Evolutionary conservation across 2,888 invertebrate species (phyloP), one percentile per base, ranked within the genome.

Genomic region (Syrphus vitripennis): DNA sequence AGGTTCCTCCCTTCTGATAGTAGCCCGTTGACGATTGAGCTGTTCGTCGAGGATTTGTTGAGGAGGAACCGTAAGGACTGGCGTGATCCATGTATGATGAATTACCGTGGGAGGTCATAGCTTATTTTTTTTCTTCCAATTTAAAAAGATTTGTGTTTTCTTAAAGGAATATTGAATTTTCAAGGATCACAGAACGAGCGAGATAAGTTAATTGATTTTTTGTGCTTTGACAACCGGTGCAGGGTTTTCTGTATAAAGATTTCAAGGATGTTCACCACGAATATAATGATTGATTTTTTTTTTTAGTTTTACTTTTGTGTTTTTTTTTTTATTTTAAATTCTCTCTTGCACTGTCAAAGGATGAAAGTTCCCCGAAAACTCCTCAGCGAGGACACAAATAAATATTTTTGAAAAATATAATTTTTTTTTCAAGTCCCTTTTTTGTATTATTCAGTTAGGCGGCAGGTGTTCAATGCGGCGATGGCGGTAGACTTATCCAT

Each of bases 221-320:
- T 59, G 67, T 57, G 45, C 75, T 75, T 71, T 67, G 65, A 71
- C 83, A 79, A 75, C 79, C 80, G 83, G 80, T 76, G 37, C 50
- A 48, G 40, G 40, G 40, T 31, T 72, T 55, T 29, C 61, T 37
- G 19, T 19, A 29, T 57, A 29, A 14, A 37, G 21, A 61, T 65
- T 80, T 76, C 83, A 84, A 84, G 83, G 83, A 84, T 84, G 80
- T 75, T 67, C 80, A 70, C n/a, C 75, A 70, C 29, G n/a, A 50
- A 37, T 50, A 31, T 1, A 42, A 21, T 19, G n/a, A 80, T 71
- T 84, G 80, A 80, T 80, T 84, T 83, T 78, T 59, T 48, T 29
- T 24, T 26, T 70, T n/a, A n/a, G n/a, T n/a, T n/a, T n/a, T n/a
- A n/a, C n/a, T 21, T 19, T 65, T 24, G 12, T n/a, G 50, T 48